Conservation (phyloP, 2,113 vertebrate genomes). For the Pipa parva region DNA sequence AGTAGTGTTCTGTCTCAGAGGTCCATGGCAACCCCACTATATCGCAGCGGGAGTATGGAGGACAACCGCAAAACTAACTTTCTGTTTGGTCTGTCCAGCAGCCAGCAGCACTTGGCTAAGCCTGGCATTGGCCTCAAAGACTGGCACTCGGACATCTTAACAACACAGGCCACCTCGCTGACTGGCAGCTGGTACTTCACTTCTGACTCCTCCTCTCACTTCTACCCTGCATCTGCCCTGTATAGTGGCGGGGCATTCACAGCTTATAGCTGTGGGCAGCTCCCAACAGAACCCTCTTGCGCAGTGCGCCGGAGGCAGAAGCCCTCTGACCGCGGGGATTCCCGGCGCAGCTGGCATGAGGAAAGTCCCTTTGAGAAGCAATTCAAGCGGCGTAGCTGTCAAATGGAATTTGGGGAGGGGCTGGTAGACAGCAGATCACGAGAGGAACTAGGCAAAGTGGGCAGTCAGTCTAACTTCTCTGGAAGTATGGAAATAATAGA, state of each 20-base stretch:
- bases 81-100: slow-evolving; percentile 76
- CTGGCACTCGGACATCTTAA: slow-evolving; percentile 90
- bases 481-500: slow-evolving; percentile 96
- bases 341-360: slow-evolving; percentile 89
- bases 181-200: slow-evolving; percentile 82
- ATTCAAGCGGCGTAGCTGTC: slow-evolving; percentile 88
- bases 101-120: slow-evolving; percentile 80
- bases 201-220: slow-evolving; percentile 70
- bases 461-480: slow-evolving; percentile 84
- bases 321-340: slow-evolving; percentile 71
- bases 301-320: slow-evolving; percentile 74
- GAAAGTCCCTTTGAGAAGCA: slow-evolving; percentile 96
- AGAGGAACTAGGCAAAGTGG: slow-evolving; percentile 78
- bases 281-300: slow-evolving; percentile 65
- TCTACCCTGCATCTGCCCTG: slow-evolving; percentile 79
- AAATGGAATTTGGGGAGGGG: slow-evolving; percentile 91
- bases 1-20: slow-evolving; percentile 39
- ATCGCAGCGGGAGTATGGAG: slow-evolving; percentile 84
- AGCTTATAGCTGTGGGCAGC: slow-evolving; percentile 71
- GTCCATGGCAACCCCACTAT: slow-evolving; percentile 60
- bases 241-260: slow-evolving; percentile 59
- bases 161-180: slow-evolving; percentile 68
- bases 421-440: slow-evolving; percentile 70
- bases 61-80: slow-evolving; percentile 70
- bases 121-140: slow-evolving; percentile 76